Conservation (phyloP, 2,797 vertebrate species). For the Hydrolagus colliei region DNA sequence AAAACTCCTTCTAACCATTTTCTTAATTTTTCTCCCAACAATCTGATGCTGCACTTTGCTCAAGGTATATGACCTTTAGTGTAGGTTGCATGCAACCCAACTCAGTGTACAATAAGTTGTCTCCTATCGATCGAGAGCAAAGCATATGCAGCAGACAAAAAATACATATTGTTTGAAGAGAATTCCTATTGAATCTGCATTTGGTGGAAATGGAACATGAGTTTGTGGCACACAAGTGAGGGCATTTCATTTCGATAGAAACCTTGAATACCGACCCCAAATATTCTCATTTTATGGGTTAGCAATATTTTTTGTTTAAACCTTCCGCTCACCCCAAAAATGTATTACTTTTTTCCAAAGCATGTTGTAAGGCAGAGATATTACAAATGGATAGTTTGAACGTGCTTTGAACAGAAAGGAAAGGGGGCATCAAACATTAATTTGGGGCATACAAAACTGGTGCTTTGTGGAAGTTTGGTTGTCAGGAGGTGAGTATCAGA, state of each 20-base stretch:
- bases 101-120: neutral
- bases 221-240: too few relatives aligned
- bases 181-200: neutral
- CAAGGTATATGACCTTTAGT: slow-evolving; percentile 11
- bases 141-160: neutral
- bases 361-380: neutral
- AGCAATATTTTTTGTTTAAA: neutral
- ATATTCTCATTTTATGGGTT: neutral
- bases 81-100: neutral
- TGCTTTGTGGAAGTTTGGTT: too few relatives aligned
- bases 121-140: neutral
- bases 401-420: neutral
- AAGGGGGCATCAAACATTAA: neutral
- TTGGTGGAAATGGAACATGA: neutral
- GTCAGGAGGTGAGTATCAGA: neutral
- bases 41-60: neutral
- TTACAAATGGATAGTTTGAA: neutral
- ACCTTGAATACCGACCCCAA: neutral
- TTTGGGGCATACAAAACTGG: neutral
- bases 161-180: neutral
- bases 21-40: too few relatives aligned
- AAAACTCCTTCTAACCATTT: too few relatives aligned
- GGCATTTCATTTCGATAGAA: neutral
- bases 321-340: neutral
- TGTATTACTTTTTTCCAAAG: neutral